phyloP scores from a whole-genome alignment of 1,140 invertebrate genomes.

The Brachionus rubens region DNA sequence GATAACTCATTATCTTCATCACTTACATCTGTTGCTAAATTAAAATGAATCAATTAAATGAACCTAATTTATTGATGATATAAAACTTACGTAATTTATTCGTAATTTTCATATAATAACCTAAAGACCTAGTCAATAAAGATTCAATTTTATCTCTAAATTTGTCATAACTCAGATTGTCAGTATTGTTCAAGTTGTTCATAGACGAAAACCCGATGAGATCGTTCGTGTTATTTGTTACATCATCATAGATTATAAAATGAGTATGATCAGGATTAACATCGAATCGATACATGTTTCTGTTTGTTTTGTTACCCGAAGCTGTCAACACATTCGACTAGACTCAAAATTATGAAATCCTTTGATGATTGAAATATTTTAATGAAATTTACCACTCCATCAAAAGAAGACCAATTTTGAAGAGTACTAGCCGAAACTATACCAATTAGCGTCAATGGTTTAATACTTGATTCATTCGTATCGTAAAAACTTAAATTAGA shows the following conservation, averaged over 20 bases:
- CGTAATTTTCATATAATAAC: not conserved
- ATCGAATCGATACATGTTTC: constrained; percentile 31
- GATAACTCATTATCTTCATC: constrained; percentile 23
- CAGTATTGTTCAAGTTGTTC: not conserved
- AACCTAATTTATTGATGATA: too few relatives aligned
- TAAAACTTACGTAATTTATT: constrained; percentile 14
- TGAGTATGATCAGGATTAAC: constrained; percentile 44
- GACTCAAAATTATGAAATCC: not conserved
- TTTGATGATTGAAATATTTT: not conserved
- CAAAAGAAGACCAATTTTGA: constrained; percentile 42
- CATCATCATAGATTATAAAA: constrained; percentile 42
- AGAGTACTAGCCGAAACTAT: constrained; percentile 36
- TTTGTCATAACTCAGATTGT: constrained; percentile 22
- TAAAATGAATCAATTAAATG: not conserved
- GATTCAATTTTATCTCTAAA: constrained; percentile 41
- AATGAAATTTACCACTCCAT: not conserved
- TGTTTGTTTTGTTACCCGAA: constrained; percentile 20
- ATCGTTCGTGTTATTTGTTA: not conserved
- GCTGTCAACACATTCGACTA: constrained; percentile 15
- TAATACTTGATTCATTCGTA: constrained; percentile 16
- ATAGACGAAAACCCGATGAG: not conserved
- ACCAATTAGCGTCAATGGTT: constrained; percentile 27
- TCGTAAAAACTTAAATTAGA: constrained; percentile 7
- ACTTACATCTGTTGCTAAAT: not conserved
- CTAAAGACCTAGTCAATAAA: constrained; percentile 13